phyloP scores from a whole-genome alignment of 2,797 vertebrate genomes.

The Glossophaga mutica region DNA sequence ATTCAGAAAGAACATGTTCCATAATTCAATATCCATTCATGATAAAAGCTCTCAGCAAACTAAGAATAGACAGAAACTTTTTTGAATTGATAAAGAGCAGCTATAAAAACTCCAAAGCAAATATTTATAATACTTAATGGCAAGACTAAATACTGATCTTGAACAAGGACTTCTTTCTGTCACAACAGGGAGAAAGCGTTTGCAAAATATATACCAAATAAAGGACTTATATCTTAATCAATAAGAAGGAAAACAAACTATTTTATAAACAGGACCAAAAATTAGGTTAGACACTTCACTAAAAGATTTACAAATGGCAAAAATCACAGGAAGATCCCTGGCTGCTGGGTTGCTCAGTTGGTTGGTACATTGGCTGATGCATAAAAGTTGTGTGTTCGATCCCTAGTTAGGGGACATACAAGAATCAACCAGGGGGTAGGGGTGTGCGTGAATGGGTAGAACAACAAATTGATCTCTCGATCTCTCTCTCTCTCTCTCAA shows the following conservation, averaged over 20 bases:
- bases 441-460: neutral
- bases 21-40: neutral
- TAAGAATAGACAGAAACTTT: conserved; percentile 1
- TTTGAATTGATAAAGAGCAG: neutral
- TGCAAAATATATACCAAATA: neutral
- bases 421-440: neutral
- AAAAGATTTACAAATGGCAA: neutral
- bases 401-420: neutral
- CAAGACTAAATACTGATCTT: neutral
- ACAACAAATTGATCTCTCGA: neutral
- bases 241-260: neutral
- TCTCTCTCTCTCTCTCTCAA: too few relatives aligned
- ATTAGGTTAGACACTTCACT: neutral
- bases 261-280: neutral
- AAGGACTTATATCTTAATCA: neutral
- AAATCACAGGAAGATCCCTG: neutral
- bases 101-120: neutral
- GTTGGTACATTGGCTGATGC: neutral
- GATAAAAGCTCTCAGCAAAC: neutral
- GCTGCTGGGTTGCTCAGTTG: neutral
- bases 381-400: neutral
- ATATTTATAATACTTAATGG: neutral
- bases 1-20: neutral
- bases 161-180: neutral
- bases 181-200: neutral